Evolutionary conservation across 2,888 invertebrate genomes (phyloP).

Genomic region (Nomada ruficornis): DNA sequence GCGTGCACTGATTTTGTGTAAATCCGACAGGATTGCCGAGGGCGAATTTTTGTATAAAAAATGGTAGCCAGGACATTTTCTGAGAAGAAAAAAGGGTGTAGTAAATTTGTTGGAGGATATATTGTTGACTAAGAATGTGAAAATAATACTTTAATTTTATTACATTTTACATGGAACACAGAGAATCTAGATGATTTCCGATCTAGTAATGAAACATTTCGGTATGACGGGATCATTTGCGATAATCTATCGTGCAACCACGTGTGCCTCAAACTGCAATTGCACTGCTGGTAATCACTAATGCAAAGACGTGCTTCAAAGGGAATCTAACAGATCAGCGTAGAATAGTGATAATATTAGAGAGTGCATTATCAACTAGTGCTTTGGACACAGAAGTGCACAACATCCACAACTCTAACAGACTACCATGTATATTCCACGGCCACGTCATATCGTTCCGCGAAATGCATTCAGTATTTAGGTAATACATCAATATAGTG

Average conservation of each 20-base stretch:
- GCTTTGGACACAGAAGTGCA: not conserved
- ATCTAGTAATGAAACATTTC: not conserved
- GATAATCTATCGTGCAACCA: not conserved
- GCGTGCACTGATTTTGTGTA: not conserved
- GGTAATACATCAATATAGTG: no score
- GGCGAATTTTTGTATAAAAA: no score
- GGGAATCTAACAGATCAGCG: constrained; percentile 10
- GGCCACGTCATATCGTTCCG: no score
- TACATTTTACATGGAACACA: no score
- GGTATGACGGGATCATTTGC: not conserved
- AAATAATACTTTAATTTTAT: no score
- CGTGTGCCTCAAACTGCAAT: constrained; percentile 19
- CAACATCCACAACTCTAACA: no score
- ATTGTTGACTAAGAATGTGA: not conserved
- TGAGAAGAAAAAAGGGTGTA: no score
- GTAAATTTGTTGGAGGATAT: no score
- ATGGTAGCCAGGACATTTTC: no score
- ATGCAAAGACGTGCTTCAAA: constrained; percentile 25
- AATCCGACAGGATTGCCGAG: not conserved
- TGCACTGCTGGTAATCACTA: constrained; percentile 24
- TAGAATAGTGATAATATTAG: not conserved
- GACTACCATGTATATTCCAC: no score
- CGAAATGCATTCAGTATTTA: no score
- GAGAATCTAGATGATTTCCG: not conserved
- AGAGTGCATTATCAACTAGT: not conserved